Conservation (phyloP, 2,797 vertebrate genomes). For the Neosalanx taihuensis region DNA sequence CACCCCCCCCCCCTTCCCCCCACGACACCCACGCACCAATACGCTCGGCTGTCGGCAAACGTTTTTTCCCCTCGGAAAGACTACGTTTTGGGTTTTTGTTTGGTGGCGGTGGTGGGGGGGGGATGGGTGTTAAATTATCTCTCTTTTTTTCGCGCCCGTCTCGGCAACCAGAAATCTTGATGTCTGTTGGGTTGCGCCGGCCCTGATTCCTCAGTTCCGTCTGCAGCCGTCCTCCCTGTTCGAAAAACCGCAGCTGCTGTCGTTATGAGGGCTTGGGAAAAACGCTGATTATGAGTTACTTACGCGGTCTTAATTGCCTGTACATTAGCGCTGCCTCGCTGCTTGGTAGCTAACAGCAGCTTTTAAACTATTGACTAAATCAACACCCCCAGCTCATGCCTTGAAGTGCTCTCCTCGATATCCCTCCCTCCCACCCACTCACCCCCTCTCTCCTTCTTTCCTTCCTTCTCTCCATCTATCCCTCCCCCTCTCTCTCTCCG, state of each 20-base stretch:
- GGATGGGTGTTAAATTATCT: too few relatives aligned
- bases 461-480: constrained; percentile 7
- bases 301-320: constrained; percentile 70
- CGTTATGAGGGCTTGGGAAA: constrained; percentile 67
- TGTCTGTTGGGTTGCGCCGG: constrained; percentile 21
- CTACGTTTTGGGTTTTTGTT: too few relatives aligned
- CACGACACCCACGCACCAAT: constrained; percentile 35
- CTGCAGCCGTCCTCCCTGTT: constrained; percentile 61
- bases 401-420: constrained; percentile 23
- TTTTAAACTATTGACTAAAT: constrained; percentile 64
- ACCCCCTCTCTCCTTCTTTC: constrained; percentile 44
- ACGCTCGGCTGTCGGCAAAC: constrained; percentile 48
- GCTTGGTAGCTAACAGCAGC: constrained; percentile 65
- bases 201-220: constrained; percentile 56
- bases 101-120: too few relatives aligned
- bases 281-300: constrained; percentile 74
- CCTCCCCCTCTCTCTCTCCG: constrained; percentile 35
- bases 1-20: not conserved
- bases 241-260: constrained; percentile 62
- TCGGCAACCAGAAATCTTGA: too few relatives aligned
- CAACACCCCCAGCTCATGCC: constrained; percentile 49
- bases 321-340: constrained; percentile 59
- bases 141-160: not conserved
- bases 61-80: constrained; percentile 38
- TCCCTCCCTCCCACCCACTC: constrained; percentile 9